These are phyloP conservation scores for Ypsolopha scabrella DNA, from an alignment of 2,888 invertebrate genomes.

Conservation along the genomic window DNA sequence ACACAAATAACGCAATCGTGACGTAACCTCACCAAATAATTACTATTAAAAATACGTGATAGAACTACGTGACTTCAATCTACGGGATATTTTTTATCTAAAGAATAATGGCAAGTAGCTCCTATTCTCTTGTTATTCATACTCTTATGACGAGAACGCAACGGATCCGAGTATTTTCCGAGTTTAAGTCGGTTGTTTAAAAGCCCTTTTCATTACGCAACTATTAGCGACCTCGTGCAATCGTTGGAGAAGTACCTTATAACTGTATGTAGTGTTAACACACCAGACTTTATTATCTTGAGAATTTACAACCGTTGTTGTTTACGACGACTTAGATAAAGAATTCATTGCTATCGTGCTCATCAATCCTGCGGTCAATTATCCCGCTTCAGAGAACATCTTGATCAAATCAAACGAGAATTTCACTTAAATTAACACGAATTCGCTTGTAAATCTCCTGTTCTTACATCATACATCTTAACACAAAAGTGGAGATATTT, in stretches of 20 bases:
- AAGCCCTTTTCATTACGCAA: slow-evolving; percentile 12
- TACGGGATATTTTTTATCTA: no score
- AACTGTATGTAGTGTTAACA: background rate
- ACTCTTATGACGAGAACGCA: background rate
- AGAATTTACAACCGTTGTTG: background rate
- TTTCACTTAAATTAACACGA: background rate
- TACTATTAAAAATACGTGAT: background rate
- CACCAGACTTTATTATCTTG: background rate
- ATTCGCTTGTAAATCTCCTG: background rate
- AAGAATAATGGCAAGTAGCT: no score
- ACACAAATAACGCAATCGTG: slow-evolving; percentile 24
- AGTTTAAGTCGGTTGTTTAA: slow-evolving; percentile 3
- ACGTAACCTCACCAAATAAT: slow-evolving; percentile 20
- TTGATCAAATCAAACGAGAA: background rate
- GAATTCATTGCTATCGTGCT: background rate
- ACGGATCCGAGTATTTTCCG: background rate
- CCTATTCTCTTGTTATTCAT: background rate
- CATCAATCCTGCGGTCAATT: slow-evolving; percentile 2
- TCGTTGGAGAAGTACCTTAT: slow-evolving; percentile 9
- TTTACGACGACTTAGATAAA: background rate
- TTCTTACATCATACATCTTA: background rate
- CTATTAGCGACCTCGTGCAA: background rate
- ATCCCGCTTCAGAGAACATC: background rate
- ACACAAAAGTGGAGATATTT: background rate
- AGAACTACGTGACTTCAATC: background rate